These are phyloP conservation scores for Aleiodes alternator DNA, from an alignment of 2,888 invertebrate genomes.

Conservation along the genomic window DNA sequence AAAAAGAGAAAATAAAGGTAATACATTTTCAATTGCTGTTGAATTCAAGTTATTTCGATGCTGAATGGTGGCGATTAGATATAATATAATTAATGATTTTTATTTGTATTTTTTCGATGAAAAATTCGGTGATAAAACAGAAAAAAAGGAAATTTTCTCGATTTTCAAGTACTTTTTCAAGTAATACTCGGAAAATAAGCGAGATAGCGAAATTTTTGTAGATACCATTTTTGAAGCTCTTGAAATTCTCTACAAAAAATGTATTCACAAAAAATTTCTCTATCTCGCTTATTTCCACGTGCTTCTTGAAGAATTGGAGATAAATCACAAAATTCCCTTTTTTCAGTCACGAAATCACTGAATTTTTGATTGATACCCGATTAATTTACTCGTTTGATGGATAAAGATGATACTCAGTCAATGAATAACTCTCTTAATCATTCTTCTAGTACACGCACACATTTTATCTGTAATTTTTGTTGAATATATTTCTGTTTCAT, in stretches of 20 bases:
- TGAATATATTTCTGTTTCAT: neutral
- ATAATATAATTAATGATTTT: neutral
- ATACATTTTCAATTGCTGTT: slow-evolving; percentile 1
- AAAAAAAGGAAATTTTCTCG: neutral
- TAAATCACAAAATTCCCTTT: too few species aligned
- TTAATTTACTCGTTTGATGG: neutral
- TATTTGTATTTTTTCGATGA: neutral
- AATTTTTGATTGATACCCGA: neutral
- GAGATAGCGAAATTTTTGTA: neutral
- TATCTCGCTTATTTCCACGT: neutral
- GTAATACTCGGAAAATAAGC: too few species aligned
- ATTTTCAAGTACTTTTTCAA: neutral
- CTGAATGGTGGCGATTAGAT: slow-evolving; percentile 25
- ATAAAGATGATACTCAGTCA: too few species aligned
- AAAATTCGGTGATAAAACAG: neutral
- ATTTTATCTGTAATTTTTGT: slow-evolving; percentile 11
- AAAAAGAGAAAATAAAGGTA: neutral
- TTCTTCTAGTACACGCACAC: too few species aligned
- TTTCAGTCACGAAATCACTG: neutral
- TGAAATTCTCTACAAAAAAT: neutral
- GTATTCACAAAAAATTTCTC: neutral
- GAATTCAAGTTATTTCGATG: slow-evolving; percentile 7
- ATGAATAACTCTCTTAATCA: too few species aligned
- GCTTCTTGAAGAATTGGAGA: neutral
- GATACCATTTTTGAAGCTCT: neutral